Evolutionary conservation across 2,113 vertebrate genomes (phyloP), one percentile per base, ranked within the genome.

Genomic region (Lycaon pictus): DNA sequence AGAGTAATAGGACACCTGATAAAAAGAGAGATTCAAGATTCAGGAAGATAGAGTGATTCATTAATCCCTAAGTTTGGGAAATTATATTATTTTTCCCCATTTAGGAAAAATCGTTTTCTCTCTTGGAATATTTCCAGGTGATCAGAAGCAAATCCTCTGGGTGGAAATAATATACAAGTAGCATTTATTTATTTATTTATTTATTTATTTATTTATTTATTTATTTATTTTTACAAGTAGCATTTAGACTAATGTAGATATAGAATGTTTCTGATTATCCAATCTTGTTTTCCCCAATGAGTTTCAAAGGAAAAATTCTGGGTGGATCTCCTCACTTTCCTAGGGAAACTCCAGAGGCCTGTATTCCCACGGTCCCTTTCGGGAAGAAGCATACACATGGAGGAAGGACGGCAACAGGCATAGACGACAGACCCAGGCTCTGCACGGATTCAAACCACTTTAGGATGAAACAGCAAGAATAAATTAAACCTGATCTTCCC

Each of bases 241-340:
- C 60, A 35, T 93, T 88, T 72, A 88, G 43, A n/a, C 65, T 82
- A 95, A 95, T 43, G 16, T 63, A 20, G 60, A 2, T 20, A 22
- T 67, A 35, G 95, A 94, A 77, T 95, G 27, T 86, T 94, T 94
- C 89, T 22, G 81, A 69, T 74, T 74, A 92, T 17, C 32, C 51
- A 86, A 56, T 65, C 15, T 7, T 55, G 56, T 81, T 67, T 86
- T 83, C 29, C 43, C 27, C 60, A 95, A 27, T 53, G 55, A 74
- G 11, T 93, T 91, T 91, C 69, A 95, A 95, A 90, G 48, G 8
- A 84, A 84, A 96, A 85, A 15, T 25, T 56, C 8, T 37, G 15
- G 15, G 22, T 53, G 43, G 12, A 51, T 77, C 17, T 69, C 32
- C 27, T 80, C 60, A 12, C 13, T 95, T 77, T 56, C 23, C 80